Base-by-base conservation (phyloP, 2,113 vertebrate species). In the Lagopus leucura region DNA sequence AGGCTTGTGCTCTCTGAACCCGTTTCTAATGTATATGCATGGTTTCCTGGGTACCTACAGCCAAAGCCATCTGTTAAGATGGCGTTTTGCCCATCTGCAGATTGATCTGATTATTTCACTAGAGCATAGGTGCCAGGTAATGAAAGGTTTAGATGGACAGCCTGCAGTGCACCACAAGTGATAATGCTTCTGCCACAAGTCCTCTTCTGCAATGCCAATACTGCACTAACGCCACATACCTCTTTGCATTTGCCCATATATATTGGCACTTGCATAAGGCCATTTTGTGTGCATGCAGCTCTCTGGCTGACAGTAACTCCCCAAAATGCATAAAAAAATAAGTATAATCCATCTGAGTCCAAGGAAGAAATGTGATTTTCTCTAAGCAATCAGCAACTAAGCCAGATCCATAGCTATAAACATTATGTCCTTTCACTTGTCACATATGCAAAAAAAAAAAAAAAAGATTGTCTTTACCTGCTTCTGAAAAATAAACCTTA, bases 141-240 rank as follows among this genome's bases (percentile, higher is more conserved):
- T 93, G 92, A 96, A 92, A 77, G 91, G 88, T 97, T 94, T 97
- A 95, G 94, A 96, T 30, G 88, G 95, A 89, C 58, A 96, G 91
- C 86, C 91, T 91, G 78, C 86, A 81, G 89, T 30, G 85, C 58
- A 72, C 70, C 83, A 67, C 66, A 77, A 96, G 91, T 40, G 70
- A 93, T 48, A 52, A 61, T 36, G 69, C 91, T 91, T 67, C 93
- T 96, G 96, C 93, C 96, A 96, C 79, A 89, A 90, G 43, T 64
- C 40, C 15, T 95, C 89, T 42, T 94, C 47, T 6, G 6, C 73
- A 75, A 70, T 50, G 82, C 43, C 34, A 42, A 10, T 38, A 70
- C 15, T 57, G 40, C 73, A 57, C 24, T 71, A 89, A 16, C 32
- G 40, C 60, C 64, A 60, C 60, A 81, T 34, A 36, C 52, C 80